phyloP scores from a whole-genome alignment of 2,113 vertebrate species.

The Dasyprocta punctata region DNA sequence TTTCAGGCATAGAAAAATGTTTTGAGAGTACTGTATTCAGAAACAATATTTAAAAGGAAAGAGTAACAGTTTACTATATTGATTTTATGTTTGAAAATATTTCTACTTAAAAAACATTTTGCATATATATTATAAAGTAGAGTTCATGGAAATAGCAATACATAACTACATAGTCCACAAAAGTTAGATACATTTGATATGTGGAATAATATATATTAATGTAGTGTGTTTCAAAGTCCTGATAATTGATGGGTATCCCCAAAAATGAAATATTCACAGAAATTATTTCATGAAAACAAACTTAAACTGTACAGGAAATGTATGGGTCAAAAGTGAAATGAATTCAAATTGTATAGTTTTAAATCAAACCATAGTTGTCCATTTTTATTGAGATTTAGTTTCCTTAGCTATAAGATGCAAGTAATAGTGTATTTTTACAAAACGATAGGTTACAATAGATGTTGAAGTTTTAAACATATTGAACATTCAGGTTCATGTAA shows the following conservation, averaged over 20 bases:
- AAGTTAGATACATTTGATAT: background rate
- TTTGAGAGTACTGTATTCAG: background rate
- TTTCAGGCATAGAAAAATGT: background rate
- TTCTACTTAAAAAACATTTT: background rate
- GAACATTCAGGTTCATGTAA: background rate
- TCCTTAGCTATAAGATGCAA: background rate
- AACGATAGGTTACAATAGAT: background rate
- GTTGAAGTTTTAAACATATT: background rate
- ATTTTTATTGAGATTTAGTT: background rate
- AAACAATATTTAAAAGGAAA: background rate
- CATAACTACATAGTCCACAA: background rate
- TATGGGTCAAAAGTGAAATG: background rate
- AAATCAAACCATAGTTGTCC: background rate
- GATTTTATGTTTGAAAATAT: constrained; percentile 3
- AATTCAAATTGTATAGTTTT: background rate
- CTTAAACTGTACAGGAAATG: background rate
- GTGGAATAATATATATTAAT: background rate
- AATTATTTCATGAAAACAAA: background rate
- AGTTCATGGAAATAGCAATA: background rate
- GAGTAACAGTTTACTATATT: background rate
- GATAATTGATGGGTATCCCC: background rate
- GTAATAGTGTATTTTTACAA: background rate
- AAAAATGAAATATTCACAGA: background rate
- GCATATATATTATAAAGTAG: background rate
- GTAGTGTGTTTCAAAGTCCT: background rate